These are phyloP conservation scores for Drosophila limbata DNA, from an alignment of 2,888 invertebrate genomes.

Conservation along the genomic window DNA sequence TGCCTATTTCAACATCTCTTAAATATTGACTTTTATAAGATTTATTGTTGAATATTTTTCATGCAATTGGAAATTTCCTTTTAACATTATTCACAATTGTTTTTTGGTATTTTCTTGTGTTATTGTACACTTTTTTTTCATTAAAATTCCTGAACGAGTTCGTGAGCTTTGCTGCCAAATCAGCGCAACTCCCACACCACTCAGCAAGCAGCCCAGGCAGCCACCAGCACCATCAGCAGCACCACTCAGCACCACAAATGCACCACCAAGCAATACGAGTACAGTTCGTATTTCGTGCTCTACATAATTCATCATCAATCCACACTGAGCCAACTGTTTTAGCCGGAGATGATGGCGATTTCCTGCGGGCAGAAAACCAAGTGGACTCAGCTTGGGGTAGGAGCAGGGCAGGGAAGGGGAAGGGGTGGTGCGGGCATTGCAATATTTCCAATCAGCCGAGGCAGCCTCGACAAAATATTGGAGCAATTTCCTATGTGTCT, in stretches of 20 bases:
- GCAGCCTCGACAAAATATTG: conserved; percentile 68
- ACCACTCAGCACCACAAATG: conserved; percentile 29
- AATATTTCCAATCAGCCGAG: conserved; percentile 75
- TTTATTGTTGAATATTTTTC: conserved; percentile 31
- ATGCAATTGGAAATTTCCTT: conserved; percentile 33
- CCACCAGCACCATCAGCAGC: conserved; percentile 18
- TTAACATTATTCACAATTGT: conserved; percentile 42
- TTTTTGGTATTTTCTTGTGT: conserved; percentile 5
- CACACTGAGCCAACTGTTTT: conserved; percentile 60
- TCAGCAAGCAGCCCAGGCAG: conserved; percentile 21
- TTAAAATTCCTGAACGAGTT: conserved; percentile 71
- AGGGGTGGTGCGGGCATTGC: conserved; percentile 26
- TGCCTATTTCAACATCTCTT: neutral
- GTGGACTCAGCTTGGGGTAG: neutral
- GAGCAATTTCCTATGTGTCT: conserved; percentile 72
- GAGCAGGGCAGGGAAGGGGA: neutral
- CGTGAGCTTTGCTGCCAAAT: conserved; percentile 70
- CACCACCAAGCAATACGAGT: conserved; percentile 37
- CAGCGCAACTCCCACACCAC: conserved; percentile 72
- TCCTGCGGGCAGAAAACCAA: conserved; percentile 62
- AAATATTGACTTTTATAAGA: neutral
- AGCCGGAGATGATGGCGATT: conserved; percentile 52
- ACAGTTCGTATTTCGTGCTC: conserved; percentile 82
- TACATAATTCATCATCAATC: conserved; percentile 84
- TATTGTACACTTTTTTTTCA: conserved; percentile 53